Conservation (phyloP, 2,888 invertebrate genomes). For the Dolichopus griseipennis region DNA sequence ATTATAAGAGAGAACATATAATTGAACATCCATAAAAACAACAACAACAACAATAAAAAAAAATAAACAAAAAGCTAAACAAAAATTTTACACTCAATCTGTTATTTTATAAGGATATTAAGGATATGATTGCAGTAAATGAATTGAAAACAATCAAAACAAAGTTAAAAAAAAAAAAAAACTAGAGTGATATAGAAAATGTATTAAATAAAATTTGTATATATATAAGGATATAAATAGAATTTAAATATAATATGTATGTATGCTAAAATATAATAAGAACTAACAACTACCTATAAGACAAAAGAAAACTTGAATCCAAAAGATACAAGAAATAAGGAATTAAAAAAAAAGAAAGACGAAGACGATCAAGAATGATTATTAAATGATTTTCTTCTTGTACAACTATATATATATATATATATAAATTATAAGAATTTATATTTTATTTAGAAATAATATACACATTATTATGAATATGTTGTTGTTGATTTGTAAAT, state of each 20-base stretch:
- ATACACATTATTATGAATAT: no score
- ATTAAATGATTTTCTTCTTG: neutral
- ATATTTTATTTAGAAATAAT: no score
- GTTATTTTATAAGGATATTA: conserved; percentile 6
- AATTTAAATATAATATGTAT: no score
- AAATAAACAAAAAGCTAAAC: neutral
- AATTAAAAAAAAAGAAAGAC: neutral
- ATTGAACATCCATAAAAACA: neutral
- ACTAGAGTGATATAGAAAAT: neutral
- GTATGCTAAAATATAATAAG: neutral
- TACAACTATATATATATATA: neutral
- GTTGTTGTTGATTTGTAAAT: no score
- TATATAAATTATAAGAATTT: no score
- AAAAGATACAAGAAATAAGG: no score
- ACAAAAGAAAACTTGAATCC: no score
- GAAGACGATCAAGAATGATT: neutral
- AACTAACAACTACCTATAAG: neutral
- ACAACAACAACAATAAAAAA: no score
- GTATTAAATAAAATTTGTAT: neutral
- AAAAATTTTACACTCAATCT: conserved; percentile 6
- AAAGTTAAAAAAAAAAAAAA: neutral
- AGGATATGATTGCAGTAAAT: conserved; percentile 6
- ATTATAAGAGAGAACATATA: neutral
- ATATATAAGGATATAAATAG: neutral
- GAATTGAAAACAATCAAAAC: neutral